Conservation (phyloP, 2,888 invertebrate genomes). For the Gasteruption jaculator region DNA sequence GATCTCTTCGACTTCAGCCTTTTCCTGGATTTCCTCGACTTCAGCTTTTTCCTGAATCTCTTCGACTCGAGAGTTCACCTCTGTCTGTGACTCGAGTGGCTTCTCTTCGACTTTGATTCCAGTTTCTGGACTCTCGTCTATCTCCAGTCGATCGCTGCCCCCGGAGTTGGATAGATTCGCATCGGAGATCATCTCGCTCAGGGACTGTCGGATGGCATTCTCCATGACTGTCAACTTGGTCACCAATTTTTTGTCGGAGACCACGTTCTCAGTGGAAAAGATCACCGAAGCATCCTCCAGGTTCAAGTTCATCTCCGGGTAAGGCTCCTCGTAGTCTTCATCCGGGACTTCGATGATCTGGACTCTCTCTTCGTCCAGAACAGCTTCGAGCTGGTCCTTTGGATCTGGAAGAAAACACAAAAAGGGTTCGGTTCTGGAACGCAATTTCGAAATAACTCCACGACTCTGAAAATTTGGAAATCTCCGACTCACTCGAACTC, state of each 20-base stretch:
- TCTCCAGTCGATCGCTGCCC: no score
- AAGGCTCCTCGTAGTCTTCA: constrained; percentile 46
- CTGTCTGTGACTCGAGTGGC: neutral
- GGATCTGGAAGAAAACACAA: constrained; percentile 13
- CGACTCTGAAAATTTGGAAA: constrained; percentile 11
- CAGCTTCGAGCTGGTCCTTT: constrained; percentile 29
- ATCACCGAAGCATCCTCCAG: no score
- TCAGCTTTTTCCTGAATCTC: neutral
- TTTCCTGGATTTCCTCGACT: constrained; percentile 1
- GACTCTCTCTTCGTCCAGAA: constrained; percentile 48
- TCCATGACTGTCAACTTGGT: constrained; percentile 40
- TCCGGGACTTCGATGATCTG: constrained; percentile 46
- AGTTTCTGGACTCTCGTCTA: no score
- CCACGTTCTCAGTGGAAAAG: no score
- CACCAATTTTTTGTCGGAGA: no score
- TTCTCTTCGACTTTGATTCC: neutral
- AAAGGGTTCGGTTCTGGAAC: neutral
- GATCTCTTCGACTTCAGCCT: neutral
- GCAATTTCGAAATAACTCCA: constrained; percentile 5
- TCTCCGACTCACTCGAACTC: neutral
- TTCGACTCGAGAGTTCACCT: neutral
- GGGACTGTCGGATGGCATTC: constrained; percentile 34
- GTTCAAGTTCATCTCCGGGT: constrained; percentile 37
- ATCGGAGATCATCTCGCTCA: constrained; percentile 37
- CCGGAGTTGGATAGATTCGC: no score